These are phyloP conservation scores for Uropetala carovei DNA, from an alignment of 2,888 invertebrate genomes.

Conservation along the genomic window DNA sequence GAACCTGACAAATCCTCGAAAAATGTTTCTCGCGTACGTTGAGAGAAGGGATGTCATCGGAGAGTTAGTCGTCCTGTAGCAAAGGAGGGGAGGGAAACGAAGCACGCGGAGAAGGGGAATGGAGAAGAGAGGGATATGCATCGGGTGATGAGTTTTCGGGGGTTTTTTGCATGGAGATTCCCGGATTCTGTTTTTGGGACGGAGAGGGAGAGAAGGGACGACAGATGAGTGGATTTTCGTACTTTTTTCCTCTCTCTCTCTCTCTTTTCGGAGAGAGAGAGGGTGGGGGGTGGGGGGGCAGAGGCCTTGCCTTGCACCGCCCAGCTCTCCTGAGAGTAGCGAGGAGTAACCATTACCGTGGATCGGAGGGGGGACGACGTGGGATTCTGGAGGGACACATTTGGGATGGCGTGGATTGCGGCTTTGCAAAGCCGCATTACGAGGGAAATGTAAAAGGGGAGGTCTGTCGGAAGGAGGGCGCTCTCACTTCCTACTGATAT, in stretches of 20 bases:
- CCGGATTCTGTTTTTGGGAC: slow-evolving; percentile 19
- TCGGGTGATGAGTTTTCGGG: slow-evolving; percentile 52
- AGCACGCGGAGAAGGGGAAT: background rate
- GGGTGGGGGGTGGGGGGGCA: too few species aligned
- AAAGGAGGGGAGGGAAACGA: background rate
- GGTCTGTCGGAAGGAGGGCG: background rate
- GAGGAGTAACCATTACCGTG: background rate
- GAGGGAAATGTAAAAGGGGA: background rate
- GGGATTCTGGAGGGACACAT: slow-evolving; percentile 33
- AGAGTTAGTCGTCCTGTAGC: background rate
- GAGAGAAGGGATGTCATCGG: background rate
- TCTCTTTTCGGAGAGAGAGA: too few species aligned
- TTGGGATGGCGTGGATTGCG: slow-evolving; percentile 44
- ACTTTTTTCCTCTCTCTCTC: background rate
- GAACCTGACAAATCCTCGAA: slow-evolving; percentile 49
- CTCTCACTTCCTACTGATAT: background rate
- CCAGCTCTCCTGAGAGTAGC: background rate
- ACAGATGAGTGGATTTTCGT: slow-evolving; percentile 9
- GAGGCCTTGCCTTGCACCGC: background rate
- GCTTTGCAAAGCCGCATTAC: slow-evolving; percentile 57
- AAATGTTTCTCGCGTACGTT: background rate
- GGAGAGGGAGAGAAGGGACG: background rate
- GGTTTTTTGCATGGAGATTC: slow-evolving; percentile 30
- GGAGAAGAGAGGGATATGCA: background rate
- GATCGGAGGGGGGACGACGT: background rate